phyloP scores from a whole-genome alignment of 2,797 vertebrate species.

The Lerista edwardsae region DNA sequence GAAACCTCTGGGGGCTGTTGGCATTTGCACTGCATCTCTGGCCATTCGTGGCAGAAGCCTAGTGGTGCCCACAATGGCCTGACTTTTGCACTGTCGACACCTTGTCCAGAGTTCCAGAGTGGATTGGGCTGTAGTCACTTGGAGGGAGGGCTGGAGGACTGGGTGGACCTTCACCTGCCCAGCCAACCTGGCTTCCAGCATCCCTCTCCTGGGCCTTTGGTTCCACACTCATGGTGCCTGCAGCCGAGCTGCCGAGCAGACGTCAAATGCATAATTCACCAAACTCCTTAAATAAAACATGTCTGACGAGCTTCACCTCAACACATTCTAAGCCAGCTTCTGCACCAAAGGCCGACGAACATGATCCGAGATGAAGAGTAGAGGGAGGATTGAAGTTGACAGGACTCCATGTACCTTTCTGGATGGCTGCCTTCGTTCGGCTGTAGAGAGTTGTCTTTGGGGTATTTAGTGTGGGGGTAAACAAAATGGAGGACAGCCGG shows the following conservation, averaged over 20 bases:
- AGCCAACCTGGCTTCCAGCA: background rate
- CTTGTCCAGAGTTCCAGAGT: too few species aligned
- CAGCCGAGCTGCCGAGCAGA: background rate
- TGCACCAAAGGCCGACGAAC: background rate
- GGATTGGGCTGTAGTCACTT: too few species aligned
- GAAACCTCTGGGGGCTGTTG: too few species aligned
- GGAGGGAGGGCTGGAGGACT: too few species aligned
- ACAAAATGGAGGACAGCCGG: background rate
- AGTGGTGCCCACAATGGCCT: too few species aligned
- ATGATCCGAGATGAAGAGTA: slow-evolving; percentile 8
- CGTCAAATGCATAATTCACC: slow-evolving; percentile 15
- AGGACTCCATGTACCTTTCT: background rate
- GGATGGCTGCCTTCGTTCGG: background rate
- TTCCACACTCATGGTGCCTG: background rate
- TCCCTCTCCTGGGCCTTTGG: background rate
- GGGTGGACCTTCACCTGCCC: background rate
- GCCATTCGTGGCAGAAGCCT: too few species aligned
- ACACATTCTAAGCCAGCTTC: rapidly evolving
- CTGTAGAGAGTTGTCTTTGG: background rate
- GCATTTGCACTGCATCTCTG: too few species aligned
- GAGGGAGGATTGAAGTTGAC: background rate
- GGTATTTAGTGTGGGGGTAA: slow-evolving; percentile 4
- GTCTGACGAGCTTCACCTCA: slow-evolving; percentile 6
- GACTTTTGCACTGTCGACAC: too few species aligned
- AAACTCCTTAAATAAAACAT: background rate